Evolutionary conservation across 2,113 vertebrate species (phyloP).

Genomic region (Holacanthus passer): DNA sequence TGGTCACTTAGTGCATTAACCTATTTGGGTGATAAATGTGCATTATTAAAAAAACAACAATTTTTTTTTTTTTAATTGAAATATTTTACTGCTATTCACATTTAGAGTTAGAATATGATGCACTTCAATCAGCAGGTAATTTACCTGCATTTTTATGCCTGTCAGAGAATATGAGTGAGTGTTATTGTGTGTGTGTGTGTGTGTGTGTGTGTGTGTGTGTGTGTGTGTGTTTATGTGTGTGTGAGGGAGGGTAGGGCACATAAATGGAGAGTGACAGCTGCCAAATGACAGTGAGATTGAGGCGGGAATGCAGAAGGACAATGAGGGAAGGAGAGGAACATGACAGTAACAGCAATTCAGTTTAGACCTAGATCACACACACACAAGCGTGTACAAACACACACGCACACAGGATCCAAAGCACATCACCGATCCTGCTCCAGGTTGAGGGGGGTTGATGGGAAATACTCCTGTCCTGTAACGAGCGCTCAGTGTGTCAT

Average conservation of each 20-base stretch:
- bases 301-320: slow-evolving; percentile 86
- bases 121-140: background rate
- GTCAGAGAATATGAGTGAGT: background rate
- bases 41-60: background rate
- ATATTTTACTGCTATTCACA: background rate
- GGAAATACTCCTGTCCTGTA: slow-evolving; percentile 48
- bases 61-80: too few species aligned
- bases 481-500: slow-evolving; percentile 51
- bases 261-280: slow-evolving; percentile 90
- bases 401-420: slow-evolving; percentile 13
- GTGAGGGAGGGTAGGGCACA: slow-evolving; percentile 50
- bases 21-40: background rate
- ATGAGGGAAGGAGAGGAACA: slow-evolving; percentile 89
- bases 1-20: background rate
- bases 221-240: background rate
- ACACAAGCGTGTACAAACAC: slow-evolving; percentile 23
- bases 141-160: background rate
- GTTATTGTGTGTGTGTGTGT: background rate
- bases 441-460: slow-evolving; percentile 22
- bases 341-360: slow-evolving; percentile 92
- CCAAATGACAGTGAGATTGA: slow-evolving; percentile 89
- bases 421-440: slow-evolving; percentile 19
- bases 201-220: slow-evolving; percentile 11
- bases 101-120: background rate
- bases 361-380: slow-evolving; percentile 86